phyloP scores from a whole-genome alignment of 2,888 invertebrate genomes.

The Ypsolopha sequella region DNA sequence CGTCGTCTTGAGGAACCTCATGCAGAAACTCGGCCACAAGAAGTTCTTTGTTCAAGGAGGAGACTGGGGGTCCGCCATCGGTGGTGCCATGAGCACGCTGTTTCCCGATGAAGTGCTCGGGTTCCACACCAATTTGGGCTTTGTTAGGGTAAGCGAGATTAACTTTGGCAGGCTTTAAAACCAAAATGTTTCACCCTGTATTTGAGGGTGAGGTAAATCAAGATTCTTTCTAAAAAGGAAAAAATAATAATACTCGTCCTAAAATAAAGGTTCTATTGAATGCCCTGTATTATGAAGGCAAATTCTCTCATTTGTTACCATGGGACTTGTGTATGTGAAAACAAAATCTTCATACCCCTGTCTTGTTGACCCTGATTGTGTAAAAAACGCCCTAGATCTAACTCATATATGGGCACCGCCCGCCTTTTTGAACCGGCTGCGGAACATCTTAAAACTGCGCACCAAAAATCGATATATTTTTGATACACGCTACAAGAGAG shows the following conservation, averaged over 20 bases:
- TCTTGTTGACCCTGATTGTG: not conserved
- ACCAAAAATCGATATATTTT: too few relatives aligned
- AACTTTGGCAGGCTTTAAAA: not conserved
- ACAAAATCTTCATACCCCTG: not conserved
- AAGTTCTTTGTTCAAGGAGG: conserved; percentile 79
- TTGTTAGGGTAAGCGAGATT: conserved; percentile 14
- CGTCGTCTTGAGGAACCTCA: conserved; percentile 74
- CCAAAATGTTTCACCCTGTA: not conserved
- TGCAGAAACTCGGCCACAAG: conserved; percentile 76
- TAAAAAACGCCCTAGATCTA: not conserved
- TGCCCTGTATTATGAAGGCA: too few relatives aligned
- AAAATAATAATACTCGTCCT: too few relatives aligned
- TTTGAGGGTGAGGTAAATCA: too few relatives aligned
- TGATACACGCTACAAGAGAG: too few relatives aligned
- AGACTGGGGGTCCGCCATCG: conserved; percentile 75
- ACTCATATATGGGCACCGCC: too few relatives aligned
- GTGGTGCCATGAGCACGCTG: conserved; percentile 57
- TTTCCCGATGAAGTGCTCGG: conserved; percentile 54
- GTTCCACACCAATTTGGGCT: conserved; percentile 71
- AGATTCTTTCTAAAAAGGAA: too few relatives aligned
- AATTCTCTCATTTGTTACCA: too few relatives aligned
- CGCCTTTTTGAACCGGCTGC: too few relatives aligned
- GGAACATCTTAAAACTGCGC: too few relatives aligned
- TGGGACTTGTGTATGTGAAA: too few relatives aligned
- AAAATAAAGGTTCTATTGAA: too few relatives aligned